Evolutionary conservation across 2,113 vertebrate species (phyloP).

Genomic region (Gadus chalcogrammus): DNA sequence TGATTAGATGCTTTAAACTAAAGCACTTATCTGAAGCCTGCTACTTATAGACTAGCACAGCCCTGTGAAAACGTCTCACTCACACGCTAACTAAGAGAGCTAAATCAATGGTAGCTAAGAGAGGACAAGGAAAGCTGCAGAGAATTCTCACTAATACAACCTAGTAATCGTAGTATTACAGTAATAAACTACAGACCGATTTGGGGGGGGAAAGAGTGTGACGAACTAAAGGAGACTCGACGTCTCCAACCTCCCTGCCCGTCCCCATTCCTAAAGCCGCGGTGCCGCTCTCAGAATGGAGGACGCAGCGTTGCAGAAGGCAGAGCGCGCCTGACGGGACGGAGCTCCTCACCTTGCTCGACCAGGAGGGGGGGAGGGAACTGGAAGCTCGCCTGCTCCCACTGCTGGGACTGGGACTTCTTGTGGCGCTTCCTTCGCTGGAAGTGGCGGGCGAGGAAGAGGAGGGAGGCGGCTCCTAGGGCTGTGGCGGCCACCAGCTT

Average conservation of each 20-base stretch:
- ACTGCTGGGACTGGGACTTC: constrained; percentile 65
- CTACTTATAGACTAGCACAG: not conserved
- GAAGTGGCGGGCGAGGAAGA: constrained; percentile 88
- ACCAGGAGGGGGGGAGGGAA: constrained; percentile 67
- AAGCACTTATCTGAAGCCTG: constrained; percentile 23
- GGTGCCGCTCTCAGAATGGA: no score
- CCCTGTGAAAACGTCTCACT: constrained; percentile 20
- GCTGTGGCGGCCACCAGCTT: constrained; percentile 84
- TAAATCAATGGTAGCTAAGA: no score
- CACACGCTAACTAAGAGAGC: not conserved
- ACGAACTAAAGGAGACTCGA: no score
- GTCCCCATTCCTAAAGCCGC: no score
- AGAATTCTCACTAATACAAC: no score
- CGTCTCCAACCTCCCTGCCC: no score
- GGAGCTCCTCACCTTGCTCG: constrained; percentile 73
- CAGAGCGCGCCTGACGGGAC: not conserved
- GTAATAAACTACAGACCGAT: no score
- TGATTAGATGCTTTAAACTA: constrained; percentile 19
- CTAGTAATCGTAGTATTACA: no score
- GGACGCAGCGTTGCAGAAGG: not conserved
- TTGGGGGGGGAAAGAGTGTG: no score
- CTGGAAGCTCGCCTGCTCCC: constrained; percentile 78
- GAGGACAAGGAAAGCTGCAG: no score
- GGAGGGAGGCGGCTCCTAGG: constrained; percentile 82
- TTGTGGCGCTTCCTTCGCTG: constrained; percentile 87